A percentile compares a stretch with the other conserved stretches of the same genome.
Evolutionary conservation across 2,113 vertebrate species (phyloP).

Genomic region (Rhagologus leucostigma): DNA sequence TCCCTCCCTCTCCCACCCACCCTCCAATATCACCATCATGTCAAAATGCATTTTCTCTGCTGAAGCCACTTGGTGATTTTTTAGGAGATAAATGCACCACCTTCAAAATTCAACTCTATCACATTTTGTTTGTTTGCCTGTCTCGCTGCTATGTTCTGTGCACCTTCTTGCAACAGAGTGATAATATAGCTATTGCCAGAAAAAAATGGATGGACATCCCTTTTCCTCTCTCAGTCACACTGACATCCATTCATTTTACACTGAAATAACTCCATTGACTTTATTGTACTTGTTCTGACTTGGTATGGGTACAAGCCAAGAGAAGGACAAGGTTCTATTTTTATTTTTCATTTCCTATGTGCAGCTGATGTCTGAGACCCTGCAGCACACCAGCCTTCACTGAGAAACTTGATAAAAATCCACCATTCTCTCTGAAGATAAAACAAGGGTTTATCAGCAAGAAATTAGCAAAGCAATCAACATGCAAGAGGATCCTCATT

Average conservation of each 20-base stretch:
- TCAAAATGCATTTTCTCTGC: neutral
- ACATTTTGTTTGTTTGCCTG: constrained; percentile 18
- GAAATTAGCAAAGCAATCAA: constrained; percentile 61
- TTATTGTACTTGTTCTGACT: constrained; percentile 56
- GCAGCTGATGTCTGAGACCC: neutral
- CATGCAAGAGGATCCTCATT: constrained; percentile 42
- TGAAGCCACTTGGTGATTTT: constrained; percentile 19
- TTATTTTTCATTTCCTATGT: constrained; percentile 61
- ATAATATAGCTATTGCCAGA: constrained; percentile 48
- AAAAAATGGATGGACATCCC: constrained; percentile 36
- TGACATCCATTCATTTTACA: constrained; percentile 57
- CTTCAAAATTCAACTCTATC: constrained; percentile 15
- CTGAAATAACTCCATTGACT: constrained; percentile 60
- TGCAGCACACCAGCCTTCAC: neutral
- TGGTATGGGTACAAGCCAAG: constrained; percentile 38
- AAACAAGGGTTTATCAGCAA: constrained; percentile 40
- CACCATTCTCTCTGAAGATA: neutral
- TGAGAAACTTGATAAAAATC: constrained; percentile 15
- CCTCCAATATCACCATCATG: neutral
- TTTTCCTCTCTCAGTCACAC: constrained; percentile 36
- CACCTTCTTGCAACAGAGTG: constrained; percentile 9
- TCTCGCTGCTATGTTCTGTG: neutral
- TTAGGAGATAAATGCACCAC: constrained; percentile 15
- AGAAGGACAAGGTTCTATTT: constrained; percentile 46
- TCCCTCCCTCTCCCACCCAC: neutral